phyloP scores from a whole-genome alignment of 2,797 vertebrate species.

The Hylomyscus alleni region DNA sequence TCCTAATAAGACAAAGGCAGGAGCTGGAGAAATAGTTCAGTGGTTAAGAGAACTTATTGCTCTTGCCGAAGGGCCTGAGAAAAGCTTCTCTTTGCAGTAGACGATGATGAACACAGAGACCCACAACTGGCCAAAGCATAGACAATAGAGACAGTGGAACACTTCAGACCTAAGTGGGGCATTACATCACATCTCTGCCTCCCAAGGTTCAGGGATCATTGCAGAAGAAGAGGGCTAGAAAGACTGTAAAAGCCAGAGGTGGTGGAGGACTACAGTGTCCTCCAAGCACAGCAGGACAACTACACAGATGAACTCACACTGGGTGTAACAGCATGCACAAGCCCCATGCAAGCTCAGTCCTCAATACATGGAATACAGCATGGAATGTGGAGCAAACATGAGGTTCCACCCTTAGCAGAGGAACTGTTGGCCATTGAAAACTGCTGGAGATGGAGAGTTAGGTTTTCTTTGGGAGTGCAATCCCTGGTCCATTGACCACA shows the following conservation, averaged over 20 bases:
- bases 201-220: not conserved
- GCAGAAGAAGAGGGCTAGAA: not conserved
- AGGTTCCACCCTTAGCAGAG: not conserved
- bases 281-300: not conserved
- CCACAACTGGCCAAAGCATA: not conserved
- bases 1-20: not conserved
- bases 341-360: not conserved
- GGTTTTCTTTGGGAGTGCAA: not conserved
- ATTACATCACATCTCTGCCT: not conserved
- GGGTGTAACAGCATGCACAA: not conserved
- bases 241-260: not conserved
- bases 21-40: not conserved
- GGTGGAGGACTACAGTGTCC: too few relatives aligned
- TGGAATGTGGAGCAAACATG: not conserved
- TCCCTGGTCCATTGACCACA: not conserved
- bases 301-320: not conserved
- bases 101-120: not conserved
- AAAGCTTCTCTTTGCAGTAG: not conserved
- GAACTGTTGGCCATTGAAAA: not conserved
- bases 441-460: not conserved
- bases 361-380: not conserved
- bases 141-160: not conserved
- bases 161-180: not conserved
- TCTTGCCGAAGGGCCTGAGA: not conserved
- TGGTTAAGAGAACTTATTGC: not conserved